A percentile compares a stretch with the other conserved stretches of the same genome.
Conservation (phyloP, 2,797 vertebrate genomes). For the Gobio occitaniae region DNA sequence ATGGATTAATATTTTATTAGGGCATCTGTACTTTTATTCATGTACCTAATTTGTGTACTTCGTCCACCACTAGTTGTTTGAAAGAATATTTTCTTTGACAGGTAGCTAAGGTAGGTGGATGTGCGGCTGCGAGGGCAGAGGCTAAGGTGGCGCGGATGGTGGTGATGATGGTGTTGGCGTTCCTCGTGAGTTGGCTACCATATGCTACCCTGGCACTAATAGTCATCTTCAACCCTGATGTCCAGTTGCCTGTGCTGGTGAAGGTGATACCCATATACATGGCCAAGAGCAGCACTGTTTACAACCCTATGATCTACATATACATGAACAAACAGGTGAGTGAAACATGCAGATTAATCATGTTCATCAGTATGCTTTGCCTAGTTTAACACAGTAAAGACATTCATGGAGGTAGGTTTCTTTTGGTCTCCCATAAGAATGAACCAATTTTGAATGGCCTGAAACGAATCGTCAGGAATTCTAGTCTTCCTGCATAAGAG, state of each 20-base stretch:
- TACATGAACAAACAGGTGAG: slow-evolving; percentile 80
- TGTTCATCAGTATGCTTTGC: background rate
- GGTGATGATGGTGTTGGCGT: slow-evolving; percentile 73
- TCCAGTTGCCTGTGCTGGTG: slow-evolving; percentile 69
- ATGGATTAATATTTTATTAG: no score
- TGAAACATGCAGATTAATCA: background rate
- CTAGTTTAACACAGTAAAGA: background rate
- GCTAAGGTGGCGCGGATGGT: slow-evolving; percentile 71
- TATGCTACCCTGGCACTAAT: slow-evolving; percentile 73
- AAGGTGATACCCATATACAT: slow-evolving; percentile 75
- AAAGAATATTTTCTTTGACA: slow-evolving; percentile 46
- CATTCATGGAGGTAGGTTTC: background rate
- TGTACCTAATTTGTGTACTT: background rate
- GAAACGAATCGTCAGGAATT: no score
- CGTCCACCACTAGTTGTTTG: background rate
- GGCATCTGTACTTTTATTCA: background rate
- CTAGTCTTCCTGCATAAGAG: no score
- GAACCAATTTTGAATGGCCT: background rate
- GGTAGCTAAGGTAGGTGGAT: slow-evolving; percentile 71
- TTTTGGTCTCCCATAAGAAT: background rate
- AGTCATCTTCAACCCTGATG: slow-evolving; percentile 67
- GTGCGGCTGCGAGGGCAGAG: slow-evolving; percentile 72
- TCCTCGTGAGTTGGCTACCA: slow-evolving; percentile 76
- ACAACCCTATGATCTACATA: slow-evolving; percentile 79
- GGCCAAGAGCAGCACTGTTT: slow-evolving; percentile 79